A percentile compares a stretch with the other conserved stretches of the same genome.
Conservation (phyloP, 2,113 vertebrate species). For the Semnornis frantzii region DNA sequence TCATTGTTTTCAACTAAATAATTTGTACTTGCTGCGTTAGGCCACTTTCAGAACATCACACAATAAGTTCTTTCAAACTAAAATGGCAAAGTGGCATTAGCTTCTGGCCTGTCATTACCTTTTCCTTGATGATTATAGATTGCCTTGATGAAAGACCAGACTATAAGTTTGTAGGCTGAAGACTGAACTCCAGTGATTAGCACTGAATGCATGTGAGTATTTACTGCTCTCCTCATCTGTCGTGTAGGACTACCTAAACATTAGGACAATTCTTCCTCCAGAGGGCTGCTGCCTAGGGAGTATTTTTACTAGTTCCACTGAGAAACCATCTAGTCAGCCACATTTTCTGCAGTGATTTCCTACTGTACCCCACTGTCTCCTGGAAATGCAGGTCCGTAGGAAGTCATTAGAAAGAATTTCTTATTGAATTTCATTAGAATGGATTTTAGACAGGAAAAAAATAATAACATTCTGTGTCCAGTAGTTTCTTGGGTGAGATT, state of each 20-base stretch:
- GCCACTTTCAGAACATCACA: not conserved
- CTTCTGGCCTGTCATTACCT: not conserved
- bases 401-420: not conserved
- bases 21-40: not conserved
- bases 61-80: not conserved
- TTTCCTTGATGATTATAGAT: not conserved
- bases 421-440: not conserved
- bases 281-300: not conserved
- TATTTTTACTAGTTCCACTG: not conserved
- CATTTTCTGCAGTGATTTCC: not conserved
- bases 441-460: not conserved
- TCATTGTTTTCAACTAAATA: not conserved
- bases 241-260: not conserved
- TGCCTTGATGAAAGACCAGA: not conserved
- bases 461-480: not conserved
- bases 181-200: not conserved
- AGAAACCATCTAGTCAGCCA: not conserved
- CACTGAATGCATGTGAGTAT: not conserved
- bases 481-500: not conserved
- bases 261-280: not conserved
- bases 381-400: not conserved
- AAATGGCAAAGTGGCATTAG: not conserved
- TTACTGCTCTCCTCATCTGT: not conserved
- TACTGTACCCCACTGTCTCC: not conserved
- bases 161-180: not conserved